Evolutionary conservation across 2,888 invertebrate species (phyloP).

Genomic region (Eupsilia transversa): DNA sequence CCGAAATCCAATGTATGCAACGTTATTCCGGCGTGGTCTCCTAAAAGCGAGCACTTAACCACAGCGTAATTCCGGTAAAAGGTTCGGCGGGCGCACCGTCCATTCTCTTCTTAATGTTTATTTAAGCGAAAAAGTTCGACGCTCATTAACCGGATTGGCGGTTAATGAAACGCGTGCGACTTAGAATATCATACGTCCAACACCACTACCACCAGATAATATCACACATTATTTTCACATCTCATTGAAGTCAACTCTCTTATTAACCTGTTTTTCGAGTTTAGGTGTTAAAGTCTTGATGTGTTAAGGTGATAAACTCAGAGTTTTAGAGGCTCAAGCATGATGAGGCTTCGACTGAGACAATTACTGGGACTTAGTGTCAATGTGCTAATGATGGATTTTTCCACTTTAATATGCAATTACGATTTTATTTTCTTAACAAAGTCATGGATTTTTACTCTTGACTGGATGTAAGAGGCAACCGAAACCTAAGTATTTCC

Average conservation of each 20-base stretch:
- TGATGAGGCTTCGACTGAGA: constrained; percentile 53
- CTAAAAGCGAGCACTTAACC: constrained; percentile 85
- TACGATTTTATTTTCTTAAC: constrained; percentile 3
- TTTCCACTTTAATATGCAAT: constrained; percentile 27
- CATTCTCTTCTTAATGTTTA: constrained; percentile 87
- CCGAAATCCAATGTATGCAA: constrained; percentile 67
- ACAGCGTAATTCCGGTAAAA: constrained; percentile 87
- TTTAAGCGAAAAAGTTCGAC: constrained; percentile 88
- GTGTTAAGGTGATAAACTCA: constrained; percentile 77
- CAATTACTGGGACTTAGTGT: constrained; percentile 64
- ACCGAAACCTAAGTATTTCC: neutral
- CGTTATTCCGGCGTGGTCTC: constrained; percentile 72
- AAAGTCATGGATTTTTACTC: neutral
- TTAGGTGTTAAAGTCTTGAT: constrained; percentile 81
- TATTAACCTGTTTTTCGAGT: constrained; percentile 83
- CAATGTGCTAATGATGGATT: constrained; percentile 68
- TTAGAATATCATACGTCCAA: constrained; percentile 78
- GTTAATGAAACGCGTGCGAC: constrained; percentile 83
- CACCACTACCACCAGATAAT: constrained; percentile 77
- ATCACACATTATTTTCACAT: constrained; percentile 86
- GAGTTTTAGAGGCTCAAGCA: constrained; percentile 75
- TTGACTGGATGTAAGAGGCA: neutral
- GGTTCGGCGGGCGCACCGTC: constrained; percentile 80
- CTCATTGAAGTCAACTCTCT: constrained; percentile 80
- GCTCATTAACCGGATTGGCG: constrained; percentile 86